Conservation (phyloP, 2,888 invertebrate species). For the Dynastes grantii region DNA sequence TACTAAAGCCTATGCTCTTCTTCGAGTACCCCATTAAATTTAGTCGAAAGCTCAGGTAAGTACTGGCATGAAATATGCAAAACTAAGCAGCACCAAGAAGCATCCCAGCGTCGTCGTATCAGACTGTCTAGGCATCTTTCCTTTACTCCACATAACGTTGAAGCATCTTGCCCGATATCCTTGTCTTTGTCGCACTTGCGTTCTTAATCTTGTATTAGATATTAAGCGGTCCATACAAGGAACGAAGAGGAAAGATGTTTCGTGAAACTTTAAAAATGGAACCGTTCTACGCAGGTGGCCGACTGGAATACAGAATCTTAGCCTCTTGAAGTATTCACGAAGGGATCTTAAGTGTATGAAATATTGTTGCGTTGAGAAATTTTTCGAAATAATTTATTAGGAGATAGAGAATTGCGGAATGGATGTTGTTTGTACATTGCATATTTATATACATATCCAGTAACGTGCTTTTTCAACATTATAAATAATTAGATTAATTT, state of each 20-base stretch:
- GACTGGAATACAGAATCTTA: slow-evolving; percentile 43
- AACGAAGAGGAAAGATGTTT: slow-evolving; percentile 14
- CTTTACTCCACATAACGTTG: background rate
- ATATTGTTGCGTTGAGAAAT: slow-evolving; percentile 29
- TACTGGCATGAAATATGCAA: slow-evolving; percentile 57
- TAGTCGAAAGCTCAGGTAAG: slow-evolving; percentile 56
- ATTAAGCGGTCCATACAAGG: background rate
- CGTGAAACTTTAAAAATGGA: slow-evolving; percentile 41
- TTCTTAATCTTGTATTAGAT: slow-evolving; percentile 9
- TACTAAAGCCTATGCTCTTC: slow-evolving; percentile 50
- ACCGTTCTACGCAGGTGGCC: slow-evolving; percentile 28
- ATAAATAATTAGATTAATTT: background rate
- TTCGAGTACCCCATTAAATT: slow-evolving; percentile 57
- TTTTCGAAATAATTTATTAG: slow-evolving; percentile 39
- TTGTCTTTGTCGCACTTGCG: background rate
- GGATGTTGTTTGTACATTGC: background rate
- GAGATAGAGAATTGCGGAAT: slow-evolving; percentile 15
- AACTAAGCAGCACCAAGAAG: slow-evolving; percentile 47
- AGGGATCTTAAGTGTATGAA: slow-evolving; percentile 38
- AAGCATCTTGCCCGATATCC: background rate
- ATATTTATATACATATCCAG: background rate
- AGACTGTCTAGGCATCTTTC: slow-evolving; percentile 14
- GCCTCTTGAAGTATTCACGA: slow-evolving; percentile 36
- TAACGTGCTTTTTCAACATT: no score
- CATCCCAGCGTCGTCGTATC: slow-evolving; percentile 11